Conservation (phyloP, 2,113 vertebrate species). For the Corythornis vintsioides region DNA sequence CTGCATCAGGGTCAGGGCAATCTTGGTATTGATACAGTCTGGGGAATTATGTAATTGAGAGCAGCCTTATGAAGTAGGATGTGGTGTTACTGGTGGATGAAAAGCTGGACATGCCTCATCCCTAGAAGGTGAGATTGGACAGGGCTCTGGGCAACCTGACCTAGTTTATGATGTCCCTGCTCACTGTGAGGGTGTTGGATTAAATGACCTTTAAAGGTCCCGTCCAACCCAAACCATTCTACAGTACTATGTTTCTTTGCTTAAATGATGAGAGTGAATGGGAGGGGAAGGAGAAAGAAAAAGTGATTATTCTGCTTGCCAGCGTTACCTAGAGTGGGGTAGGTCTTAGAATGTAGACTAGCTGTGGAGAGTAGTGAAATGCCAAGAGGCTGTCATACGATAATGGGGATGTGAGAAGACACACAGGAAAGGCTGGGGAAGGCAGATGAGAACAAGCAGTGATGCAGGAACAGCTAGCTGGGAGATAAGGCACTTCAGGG, state of each 20-base stretch:
- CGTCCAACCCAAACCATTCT: too few species aligned
- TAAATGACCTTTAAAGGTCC: too few species aligned
- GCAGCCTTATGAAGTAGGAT: too few species aligned
- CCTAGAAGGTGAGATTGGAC: too few species aligned
- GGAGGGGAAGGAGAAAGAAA: background rate
- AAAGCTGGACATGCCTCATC: too few species aligned
- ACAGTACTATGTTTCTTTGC: background rate
- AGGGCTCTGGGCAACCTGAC: too few species aligned
- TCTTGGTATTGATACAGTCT: too few species aligned
- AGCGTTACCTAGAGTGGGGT: background rate
- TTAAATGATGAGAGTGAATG: background rate
- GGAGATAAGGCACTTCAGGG: background rate
- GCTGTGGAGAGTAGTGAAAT: background rate
- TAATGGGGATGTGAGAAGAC: rapidly evolving
- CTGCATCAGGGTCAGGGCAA: too few species aligned
- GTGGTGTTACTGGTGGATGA: too few species aligned
- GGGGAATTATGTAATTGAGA: too few species aligned
- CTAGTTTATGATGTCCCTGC: too few species aligned
- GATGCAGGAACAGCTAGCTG: rapidly evolving
- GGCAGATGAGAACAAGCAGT: background rate
- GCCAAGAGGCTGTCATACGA: background rate
- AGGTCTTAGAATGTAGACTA: background rate
- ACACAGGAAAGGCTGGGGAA: background rate
- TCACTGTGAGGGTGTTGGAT: too few species aligned
- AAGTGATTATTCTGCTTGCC: background rate